phyloP scores from a whole-genome alignment of 2,113 vertebrate species.

The Nibea albiflora region DNA sequence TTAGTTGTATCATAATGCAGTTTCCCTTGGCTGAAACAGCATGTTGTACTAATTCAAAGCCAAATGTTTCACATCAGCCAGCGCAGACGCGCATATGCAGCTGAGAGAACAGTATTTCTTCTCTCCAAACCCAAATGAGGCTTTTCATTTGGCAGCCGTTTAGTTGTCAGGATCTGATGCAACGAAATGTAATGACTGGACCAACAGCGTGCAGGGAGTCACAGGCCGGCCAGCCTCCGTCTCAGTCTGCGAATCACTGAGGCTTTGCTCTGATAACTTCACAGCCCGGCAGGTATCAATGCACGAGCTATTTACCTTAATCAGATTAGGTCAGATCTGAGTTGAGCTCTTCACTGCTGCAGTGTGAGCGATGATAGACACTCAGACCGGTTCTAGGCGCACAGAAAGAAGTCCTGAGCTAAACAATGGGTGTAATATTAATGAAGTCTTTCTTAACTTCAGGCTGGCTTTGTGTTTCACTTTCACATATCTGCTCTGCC shows the following conservation, averaged over 20 bases:
- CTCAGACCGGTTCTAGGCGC: not conserved
- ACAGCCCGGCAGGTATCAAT: slow-evolving; percentile 68
- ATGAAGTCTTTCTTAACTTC: not conserved
- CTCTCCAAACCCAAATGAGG: slow-evolving; percentile 41
- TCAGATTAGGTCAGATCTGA: slow-evolving; percentile 73
- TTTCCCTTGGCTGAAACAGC: slow-evolving; percentile 11
- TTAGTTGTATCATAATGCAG: not conserved
- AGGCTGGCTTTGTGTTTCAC: not conserved
- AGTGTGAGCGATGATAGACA: slow-evolving; percentile 32
- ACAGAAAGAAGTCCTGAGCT: not conserved
- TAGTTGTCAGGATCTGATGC: slow-evolving; percentile 64
- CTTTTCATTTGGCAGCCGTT: slow-evolving; percentile 64
- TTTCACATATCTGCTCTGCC: not conserved
- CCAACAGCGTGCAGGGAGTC: slow-evolving; percentile 21
- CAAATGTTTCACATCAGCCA: slow-evolving; percentile 6
- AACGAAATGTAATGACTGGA: slow-evolving; percentile 69
- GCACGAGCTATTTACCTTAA: slow-evolving; percentile 75
- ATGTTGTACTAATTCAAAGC: not conserved
- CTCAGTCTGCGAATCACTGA: slow-evolving; percentile 19
- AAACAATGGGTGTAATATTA: not conserved
- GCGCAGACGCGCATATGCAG: not conserved
- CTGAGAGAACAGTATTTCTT: slow-evolving; percentile 26
- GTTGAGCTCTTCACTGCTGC: slow-evolving; percentile 53
- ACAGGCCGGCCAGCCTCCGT: slow-evolving; percentile 22
- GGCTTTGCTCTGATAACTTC: slow-evolving; percentile 62